Base-by-base conservation (phyloP, 1,140 invertebrate genomes). In the Cataglyphis hispanica region DNA sequence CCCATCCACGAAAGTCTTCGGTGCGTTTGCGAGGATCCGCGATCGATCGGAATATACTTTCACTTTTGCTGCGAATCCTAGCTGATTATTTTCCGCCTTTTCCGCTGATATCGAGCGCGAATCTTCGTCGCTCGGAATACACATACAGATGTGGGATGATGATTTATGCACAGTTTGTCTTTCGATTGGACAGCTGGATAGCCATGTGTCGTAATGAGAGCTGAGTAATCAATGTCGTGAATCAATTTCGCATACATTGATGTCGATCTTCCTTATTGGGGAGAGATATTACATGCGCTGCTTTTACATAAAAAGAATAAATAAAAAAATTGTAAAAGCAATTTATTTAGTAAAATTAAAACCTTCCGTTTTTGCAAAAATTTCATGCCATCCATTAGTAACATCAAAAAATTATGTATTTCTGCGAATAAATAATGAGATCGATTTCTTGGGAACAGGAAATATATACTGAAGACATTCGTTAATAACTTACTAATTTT, bases 81-180 rank as follows among this genome's bases (percentile, higher is more conserved):
- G 7, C 25, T 34, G 53, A 40, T 60, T 50, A 43, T 8, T 69
- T n/a, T 43, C 25, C 66, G 8, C 25, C 37, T 8, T 69, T n/a
- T 58, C 25, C 66, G 8, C 19, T 25, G 11, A 27, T 78, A 31
- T 53, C 61, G n/a, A 53, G 3, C 25, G 11, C 40, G 46, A 19
- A 81, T 81, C 37, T 50, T 70, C 66, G 25, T 37, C 16, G 37
- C 31, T 67, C 63, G 31, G 60, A 25, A 13, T 6, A 66, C 10
- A 37, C 37, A 78, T 31, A 70, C 25, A 72, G 46, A 80, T 53
- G 58, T 56, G 22, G 46, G 22, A 72, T 25, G 53, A 81, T 81
- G 66, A 81, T 50, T 69, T 78, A 37, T 69, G 63, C 61, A 25
- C 43, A 16, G 4, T 69, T 58, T 72, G n/a, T 81, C 66, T 81